Percentiles rank a stretch among this genome's conserved stretches.
phyloP scores from a whole-genome alignment of 2,797 vertebrate genomes.

The Poecilia velifera region DNA sequence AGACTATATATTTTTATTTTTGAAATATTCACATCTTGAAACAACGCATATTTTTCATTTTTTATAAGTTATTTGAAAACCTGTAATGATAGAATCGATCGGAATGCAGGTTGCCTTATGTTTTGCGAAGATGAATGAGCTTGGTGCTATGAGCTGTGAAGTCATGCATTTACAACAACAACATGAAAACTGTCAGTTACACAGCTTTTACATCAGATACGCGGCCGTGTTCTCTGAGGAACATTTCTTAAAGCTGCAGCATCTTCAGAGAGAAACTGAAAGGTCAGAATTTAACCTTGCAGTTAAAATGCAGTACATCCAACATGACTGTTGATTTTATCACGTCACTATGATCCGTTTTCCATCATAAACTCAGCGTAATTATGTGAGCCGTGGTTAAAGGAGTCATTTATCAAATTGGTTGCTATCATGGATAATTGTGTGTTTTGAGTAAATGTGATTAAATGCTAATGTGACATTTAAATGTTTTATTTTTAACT shows the following conservation, averaged over 20 bases:
- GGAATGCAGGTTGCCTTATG: neutral
- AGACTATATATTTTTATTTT: neutral
- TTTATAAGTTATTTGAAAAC: slow-evolving; percentile 1
- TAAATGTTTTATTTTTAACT: slow-evolving; percentile 37
- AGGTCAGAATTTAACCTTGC: neutral
- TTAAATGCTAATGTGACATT: slow-evolving; percentile 49
- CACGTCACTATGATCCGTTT: slow-evolving; percentile 39
- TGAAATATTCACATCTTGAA: neutral
- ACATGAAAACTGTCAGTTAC: slow-evolving; percentile 3
- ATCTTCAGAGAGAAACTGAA: neutral
- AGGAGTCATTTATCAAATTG: slow-evolving; percentile 54
- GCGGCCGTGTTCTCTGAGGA: neutral
- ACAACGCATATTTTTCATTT: neutral
- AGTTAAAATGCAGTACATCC: slow-evolving; percentile 5
- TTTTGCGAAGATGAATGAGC: neutral
- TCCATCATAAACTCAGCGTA: slow-evolving; percentile 45
- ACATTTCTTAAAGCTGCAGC: neutral
- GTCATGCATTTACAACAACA: neutral
- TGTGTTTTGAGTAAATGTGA: slow-evolving; percentile 48
- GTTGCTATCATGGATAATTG: slow-evolving; percentile 45
- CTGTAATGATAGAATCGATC: neutral
- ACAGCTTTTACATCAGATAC: slow-evolving; percentile 10
- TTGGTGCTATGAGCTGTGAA: neutral
- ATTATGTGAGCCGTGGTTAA: slow-evolving; percentile 54
- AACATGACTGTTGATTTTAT: slow-evolving; percentile 3